phyloP scores from a whole-genome alignment of 2,113 vertebrate genomes.

The Vimba vimba region DNA sequence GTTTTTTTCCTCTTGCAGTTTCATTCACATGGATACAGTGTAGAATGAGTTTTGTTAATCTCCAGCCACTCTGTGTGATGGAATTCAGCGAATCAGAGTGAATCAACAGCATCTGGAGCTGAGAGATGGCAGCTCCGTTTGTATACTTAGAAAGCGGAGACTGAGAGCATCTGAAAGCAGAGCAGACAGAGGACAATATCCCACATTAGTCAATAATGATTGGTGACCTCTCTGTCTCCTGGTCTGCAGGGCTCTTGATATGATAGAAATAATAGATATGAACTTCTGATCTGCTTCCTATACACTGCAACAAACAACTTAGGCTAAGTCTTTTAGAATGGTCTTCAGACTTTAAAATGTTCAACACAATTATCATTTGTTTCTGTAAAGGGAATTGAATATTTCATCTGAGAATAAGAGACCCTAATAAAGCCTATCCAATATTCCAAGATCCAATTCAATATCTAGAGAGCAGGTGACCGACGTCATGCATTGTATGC shows the following conservation, averaged over 20 bases:
- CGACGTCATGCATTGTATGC: not conserved
- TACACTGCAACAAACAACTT: not conserved
- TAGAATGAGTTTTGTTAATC: conserved; percentile 25
- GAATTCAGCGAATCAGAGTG: conserved; percentile 10
- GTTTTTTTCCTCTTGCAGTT: not conserved
- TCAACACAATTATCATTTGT: not conserved
- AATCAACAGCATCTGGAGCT: conserved; percentile 30
- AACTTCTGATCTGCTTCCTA: conserved; percentile 18
- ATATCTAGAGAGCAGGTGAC: not conserved
- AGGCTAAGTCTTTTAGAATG: not conserved
- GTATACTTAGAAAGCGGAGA: not conserved
- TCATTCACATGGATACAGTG: conserved; percentile 21
- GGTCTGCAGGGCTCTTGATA: not conserved
- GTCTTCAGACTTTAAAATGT: no score
- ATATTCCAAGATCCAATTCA: not conserved
- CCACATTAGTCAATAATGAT: not conserved
- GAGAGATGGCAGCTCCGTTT: not conserved
- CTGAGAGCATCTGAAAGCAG: not conserved
- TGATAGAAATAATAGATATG: not conserved
- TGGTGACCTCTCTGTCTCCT: conserved; percentile 6
- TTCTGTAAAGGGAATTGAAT: not conserved
- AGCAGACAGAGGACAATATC: not conserved
- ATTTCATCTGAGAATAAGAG: not conserved
- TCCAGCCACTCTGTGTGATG: conserved; percentile 17
- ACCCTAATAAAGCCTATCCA: not conserved